Evolutionary conservation across 2,797 vertebrate genomes (phyloP).

Genomic region (Peromyscus attwateri): DNA sequence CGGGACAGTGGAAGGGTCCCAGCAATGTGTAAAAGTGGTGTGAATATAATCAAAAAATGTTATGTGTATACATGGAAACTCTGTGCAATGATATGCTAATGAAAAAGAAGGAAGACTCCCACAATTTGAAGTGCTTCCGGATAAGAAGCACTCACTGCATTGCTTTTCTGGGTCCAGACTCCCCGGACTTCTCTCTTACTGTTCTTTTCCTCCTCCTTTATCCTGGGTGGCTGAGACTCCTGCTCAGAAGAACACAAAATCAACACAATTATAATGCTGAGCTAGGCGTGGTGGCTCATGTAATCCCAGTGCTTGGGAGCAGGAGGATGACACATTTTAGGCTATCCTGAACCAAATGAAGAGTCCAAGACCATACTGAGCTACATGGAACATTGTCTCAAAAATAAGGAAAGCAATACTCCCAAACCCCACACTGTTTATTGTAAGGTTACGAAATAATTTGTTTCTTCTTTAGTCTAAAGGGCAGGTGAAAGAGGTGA

Average conservation of each 20-base stretch:
- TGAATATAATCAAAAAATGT: neutral
- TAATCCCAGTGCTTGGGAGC: neutral
- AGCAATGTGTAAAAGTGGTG: too few species aligned
- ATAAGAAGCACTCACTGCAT: neutral
- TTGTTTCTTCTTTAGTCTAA: neutral
- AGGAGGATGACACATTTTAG: neutral
- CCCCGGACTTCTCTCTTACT: neutral
- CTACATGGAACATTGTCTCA: neutral
- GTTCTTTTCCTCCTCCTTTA: neutral
- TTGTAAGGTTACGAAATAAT: constrained; percentile 6
- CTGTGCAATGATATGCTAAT: neutral
- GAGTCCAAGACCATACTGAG: neutral
- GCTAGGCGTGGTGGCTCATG: neutral
- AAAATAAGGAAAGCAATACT: neutral
- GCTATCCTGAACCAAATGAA: too few species aligned
- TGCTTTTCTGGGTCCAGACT: neutral
- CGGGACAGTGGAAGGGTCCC: too few species aligned
- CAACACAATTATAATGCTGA: neutral
- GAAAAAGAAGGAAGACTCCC: too few species aligned
- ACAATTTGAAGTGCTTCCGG: neutral
- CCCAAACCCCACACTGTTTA: neutral
- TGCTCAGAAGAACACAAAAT: neutral
- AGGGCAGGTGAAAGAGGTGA: constrained; percentile 27
- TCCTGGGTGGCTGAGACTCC: neutral
- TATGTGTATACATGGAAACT: neutral